A percentile compares a stretch with the other conserved stretches of the same genome.
These are phyloP conservation scores for Hybognathus amarus DNA, from an alignment of 2,797 vertebrate genomes.

Conservation along the genomic window DNA sequence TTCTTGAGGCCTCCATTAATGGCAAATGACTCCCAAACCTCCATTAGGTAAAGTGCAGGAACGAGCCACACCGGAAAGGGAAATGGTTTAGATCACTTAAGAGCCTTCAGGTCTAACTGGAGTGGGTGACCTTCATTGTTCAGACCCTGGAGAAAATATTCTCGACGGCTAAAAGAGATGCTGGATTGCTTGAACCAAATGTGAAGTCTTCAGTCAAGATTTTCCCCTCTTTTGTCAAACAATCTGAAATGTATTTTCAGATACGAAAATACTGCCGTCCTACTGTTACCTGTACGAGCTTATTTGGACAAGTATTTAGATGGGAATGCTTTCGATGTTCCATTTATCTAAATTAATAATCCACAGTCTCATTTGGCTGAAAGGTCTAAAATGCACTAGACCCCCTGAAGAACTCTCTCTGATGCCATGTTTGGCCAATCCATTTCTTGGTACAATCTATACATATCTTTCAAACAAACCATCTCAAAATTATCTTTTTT, in stretches of 20 bases:
- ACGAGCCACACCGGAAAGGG: not conserved
- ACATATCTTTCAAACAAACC: not conserved
- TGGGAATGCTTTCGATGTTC: not conserved
- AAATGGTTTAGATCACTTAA: constrained; percentile 6
- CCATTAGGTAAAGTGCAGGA: constrained; percentile 32
- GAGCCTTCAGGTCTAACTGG: not conserved
- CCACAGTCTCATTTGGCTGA: not conserved
- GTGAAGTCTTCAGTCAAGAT: not conserved
- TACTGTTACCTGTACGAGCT: not conserved
- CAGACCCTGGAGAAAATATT: not conserved
- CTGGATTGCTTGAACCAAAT: not conserved
- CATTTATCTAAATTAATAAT: not conserved
- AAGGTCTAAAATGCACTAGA: constrained; percentile 18
- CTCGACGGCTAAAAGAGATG: not conserved
- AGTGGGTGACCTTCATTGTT: constrained; percentile 15
- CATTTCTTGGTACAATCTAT: not conserved
- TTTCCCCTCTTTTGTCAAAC: not conserved
- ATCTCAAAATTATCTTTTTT: not conserved
- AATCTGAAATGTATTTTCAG: constrained; percentile 1
- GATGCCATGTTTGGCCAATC: not conserved
- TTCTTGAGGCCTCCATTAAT: not conserved
- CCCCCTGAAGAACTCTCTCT: not conserved
- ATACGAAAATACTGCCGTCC: not conserved
- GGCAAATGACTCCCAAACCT: constrained; percentile 22
- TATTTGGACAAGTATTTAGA: not conserved